A percentile compares a stretch with the other conserved stretches of the same genome.
These are phyloP conservation scores for Metridium senile DNA, from an alignment of 92 coral and sea anemone genomes.

Conservation along the genomic window DNA sequence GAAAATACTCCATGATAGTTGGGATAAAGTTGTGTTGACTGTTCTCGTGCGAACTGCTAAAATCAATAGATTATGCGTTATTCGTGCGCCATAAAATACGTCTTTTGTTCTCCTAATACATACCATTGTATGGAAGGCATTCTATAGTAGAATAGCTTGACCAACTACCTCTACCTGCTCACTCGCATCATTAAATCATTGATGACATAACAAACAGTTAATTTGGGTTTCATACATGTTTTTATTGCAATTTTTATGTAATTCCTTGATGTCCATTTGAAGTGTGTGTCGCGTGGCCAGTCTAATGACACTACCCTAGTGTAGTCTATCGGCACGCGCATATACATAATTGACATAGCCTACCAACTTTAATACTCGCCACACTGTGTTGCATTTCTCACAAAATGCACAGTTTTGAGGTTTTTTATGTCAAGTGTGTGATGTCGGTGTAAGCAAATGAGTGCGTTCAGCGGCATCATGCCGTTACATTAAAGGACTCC, in stretches of 20 bases:
- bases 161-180: background rate
- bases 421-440: background rate
- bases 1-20: background rate
- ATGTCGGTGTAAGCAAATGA: constrained; percentile 13
- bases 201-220: background rate
- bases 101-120: constrained; percentile 2
- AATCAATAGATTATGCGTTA: background rate
- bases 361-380: background rate
- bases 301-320: constrained; percentile 14
- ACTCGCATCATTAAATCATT: background rate
- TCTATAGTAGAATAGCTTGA: background rate
- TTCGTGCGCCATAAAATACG: constrained; percentile 4
- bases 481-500: too few relatives aligned
- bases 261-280: constrained; percentile 5
- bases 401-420: background rate
- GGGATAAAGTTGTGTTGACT: background rate
- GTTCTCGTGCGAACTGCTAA: background rate
- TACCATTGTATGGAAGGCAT: background rate
- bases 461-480: too few relatives aligned
- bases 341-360: constrained; percentile 5
- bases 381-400: background rate
- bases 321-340: constrained; percentile 26
- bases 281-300: constrained; percentile 35
- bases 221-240: background rate
- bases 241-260: constrained; percentile 1